These are phyloP conservation scores for Drosophila incognita DNA, from an alignment of 2,888 invertebrate genomes.

Conservation along the genomic window DNA sequence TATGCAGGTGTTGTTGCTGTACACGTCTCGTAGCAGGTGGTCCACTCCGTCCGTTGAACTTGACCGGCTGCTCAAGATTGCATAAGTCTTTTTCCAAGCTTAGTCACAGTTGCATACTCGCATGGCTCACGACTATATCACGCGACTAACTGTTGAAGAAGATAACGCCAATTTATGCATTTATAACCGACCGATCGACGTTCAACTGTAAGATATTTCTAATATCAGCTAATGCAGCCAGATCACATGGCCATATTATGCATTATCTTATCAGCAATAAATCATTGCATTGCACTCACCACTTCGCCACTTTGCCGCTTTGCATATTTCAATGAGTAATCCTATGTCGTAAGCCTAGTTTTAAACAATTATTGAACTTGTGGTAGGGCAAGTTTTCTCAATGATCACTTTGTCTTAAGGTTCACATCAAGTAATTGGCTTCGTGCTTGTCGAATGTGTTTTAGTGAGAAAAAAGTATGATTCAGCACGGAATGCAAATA, in stretches of 20 bases:
- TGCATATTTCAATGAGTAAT: not conserved
- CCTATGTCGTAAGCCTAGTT: not conserved
- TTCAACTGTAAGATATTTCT: not conserved
- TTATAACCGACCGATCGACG: constrained; percentile 1
- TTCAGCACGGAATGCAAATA: not conserved
- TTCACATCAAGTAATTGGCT: not conserved
- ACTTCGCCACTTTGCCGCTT: not conserved
- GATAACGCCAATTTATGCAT: not conserved
- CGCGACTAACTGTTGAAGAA: constrained; percentile 29
- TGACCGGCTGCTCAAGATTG: not conserved
- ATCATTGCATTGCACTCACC: constrained; percentile 1
- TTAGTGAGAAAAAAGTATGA: not conserved
- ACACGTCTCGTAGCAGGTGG: constrained; percentile 3
- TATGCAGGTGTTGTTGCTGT: constrained; percentile 6
- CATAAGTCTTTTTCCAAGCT: constrained; percentile 5
- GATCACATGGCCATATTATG: constrained; percentile 2
- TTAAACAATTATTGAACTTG: not conserved
- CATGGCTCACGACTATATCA: constrained; percentile 14
- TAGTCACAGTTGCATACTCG: constrained; percentile 18
- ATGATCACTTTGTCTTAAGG: no score
- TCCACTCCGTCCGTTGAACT: constrained; percentile 2
- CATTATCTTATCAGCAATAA: constrained; percentile 11
- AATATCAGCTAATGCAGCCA: not conserved
- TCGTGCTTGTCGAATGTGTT: not conserved
- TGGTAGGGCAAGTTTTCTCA: not conserved